These are phyloP conservation scores for Aulostomus chinensis DNA, from an alignment of 2,797 vertebrate species.

Conservation along the genomic window DNA sequence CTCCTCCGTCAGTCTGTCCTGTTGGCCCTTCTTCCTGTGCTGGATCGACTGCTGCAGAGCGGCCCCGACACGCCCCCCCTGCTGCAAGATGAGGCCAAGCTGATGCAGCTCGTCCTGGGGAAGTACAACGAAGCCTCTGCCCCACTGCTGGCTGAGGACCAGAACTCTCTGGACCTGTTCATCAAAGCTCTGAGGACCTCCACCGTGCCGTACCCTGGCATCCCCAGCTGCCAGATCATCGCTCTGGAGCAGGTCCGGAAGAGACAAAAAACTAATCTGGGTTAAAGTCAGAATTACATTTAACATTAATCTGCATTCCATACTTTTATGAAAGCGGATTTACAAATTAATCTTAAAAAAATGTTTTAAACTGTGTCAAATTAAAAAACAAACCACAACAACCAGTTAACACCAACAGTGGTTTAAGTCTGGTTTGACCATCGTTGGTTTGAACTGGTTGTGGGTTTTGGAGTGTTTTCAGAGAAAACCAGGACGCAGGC, in stretches of 20 bases:
- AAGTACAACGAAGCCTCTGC: conserved; percentile 87
- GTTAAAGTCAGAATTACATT: too few species aligned
- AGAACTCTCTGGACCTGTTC: conserved; percentile 85
- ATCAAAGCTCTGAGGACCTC: conserved; percentile 80
- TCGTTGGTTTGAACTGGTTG: too few species aligned
- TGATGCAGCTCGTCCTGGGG: conserved; percentile 83
- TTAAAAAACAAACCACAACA: too few species aligned
- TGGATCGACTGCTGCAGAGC: conserved; percentile 84
- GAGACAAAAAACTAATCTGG: too few species aligned
- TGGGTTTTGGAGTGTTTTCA: too few species aligned
- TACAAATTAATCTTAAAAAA: too few species aligned
- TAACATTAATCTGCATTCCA: too few species aligned
- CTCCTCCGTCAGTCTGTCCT: conserved; percentile 78
- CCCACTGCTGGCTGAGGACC: conserved; percentile 81
- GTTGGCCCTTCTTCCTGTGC: conserved; percentile 78
- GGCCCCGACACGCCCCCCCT: conserved; percentile 67
- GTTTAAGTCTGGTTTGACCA: too few species aligned
- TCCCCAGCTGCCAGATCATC: conserved; percentile 82
- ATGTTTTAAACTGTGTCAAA: too few species aligned
- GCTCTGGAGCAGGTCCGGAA: conserved; percentile 92
- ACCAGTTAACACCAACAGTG: too few species aligned
- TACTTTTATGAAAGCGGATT: too few species aligned
- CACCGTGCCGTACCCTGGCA: conserved; percentile 66
- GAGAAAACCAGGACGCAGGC: too few species aligned
- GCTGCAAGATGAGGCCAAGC: conserved; percentile 82